Evolutionary conservation across 2,113 vertebrate species (phyloP).

Genomic region (Thinocorus orbignyianus): DNA sequence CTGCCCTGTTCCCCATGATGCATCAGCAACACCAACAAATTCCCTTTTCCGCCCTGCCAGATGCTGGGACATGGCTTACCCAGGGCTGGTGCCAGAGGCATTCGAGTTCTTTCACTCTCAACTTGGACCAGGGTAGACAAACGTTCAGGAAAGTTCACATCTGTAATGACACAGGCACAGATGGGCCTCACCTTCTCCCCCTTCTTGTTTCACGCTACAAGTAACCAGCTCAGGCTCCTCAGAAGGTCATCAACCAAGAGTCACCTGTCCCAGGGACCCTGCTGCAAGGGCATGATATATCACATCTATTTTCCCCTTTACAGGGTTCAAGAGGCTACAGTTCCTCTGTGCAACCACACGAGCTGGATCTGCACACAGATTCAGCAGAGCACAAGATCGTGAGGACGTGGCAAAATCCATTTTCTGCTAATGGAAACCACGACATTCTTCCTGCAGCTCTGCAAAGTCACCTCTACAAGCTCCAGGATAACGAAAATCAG

Average conservation of each 20-base stretch:
- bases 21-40: accelerated
- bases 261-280: accelerated
- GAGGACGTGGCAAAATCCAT: accelerated
- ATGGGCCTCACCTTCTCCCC: not conserved
- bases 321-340: accelerated
- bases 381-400: accelerated
- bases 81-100: accelerated
- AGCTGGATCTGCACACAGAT: accelerated
- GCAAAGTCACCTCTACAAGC: accelerated
- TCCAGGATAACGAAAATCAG: not conserved
- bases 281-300: accelerated
- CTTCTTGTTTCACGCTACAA: accelerated
- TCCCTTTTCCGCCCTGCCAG: not conserved
- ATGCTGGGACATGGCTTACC: not conserved
- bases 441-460: not conserved
- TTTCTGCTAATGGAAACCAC: not conserved
- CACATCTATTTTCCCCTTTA: accelerated
- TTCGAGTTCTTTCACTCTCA: accelerated
- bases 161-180: not conserved
- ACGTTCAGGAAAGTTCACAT: not conserved
- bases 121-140: not conserved
- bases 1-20: accelerated
- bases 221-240: not conserved
- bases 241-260: no score
- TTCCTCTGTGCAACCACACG: accelerated